Evolutionary conservation across 2,113 vertebrate genomes (phyloP).

Genomic region (Centropus unirufus): DNA sequence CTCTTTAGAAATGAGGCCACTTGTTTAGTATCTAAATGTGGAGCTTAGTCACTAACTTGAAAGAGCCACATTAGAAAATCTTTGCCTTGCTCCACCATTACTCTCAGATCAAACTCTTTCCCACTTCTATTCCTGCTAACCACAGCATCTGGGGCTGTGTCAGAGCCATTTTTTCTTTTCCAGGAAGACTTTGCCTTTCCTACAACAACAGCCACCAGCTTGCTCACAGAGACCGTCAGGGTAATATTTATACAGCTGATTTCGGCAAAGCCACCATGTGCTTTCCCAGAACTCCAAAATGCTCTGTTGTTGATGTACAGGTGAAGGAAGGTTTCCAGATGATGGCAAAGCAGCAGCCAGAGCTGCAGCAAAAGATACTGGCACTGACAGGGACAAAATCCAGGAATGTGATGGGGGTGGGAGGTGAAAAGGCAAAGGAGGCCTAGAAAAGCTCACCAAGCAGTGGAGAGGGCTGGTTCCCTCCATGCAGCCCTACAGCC

Average conservation of each 20-base stretch:
- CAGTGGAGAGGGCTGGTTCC: background rate
- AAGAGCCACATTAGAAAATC: conserved; percentile 60
- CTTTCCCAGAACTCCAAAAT: conserved; percentile 37
- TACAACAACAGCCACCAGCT: conserved; percentile 41
- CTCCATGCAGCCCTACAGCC: background rate
- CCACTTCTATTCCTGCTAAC: conserved; percentile 66
- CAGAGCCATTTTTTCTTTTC: conserved; percentile 49
- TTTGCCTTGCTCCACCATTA: conserved; percentile 42
- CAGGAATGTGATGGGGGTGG: background rate
- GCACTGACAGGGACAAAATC: background rate
- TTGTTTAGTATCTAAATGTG: conserved; percentile 63
- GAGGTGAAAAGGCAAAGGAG: background rate
- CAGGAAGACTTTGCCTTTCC: conserved; percentile 54
- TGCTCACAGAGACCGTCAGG: background rate
- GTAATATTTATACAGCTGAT: conserved; percentile 53
- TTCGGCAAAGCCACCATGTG: conserved; percentile 13
- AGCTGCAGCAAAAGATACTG: background rate
- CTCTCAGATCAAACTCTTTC: conserved; percentile 53
- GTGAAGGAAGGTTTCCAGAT: conserved; percentile 18
- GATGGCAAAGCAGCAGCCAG: background rate
- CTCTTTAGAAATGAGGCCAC: conserved; percentile 52
- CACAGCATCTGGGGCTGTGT: conserved; percentile 67
- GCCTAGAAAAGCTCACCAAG: background rate
- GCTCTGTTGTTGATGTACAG: background rate
- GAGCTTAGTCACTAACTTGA: conserved; percentile 51